These are phyloP conservation scores for Rhagonycha lutea DNA, from an alignment of 2,888 invertebrate genomes.

Conservation along the genomic window DNA sequence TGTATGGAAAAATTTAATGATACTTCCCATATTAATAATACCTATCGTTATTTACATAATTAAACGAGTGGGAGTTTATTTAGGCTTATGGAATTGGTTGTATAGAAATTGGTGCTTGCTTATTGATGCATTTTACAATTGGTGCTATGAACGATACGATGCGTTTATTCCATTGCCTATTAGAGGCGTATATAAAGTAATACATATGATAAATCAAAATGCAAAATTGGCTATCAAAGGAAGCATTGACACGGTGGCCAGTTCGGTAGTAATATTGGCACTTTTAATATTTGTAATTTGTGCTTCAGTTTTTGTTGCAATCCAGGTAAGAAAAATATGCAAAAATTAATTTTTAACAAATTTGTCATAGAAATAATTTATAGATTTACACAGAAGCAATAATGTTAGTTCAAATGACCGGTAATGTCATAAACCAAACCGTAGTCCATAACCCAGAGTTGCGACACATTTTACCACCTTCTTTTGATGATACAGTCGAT, in stretches of 20 bases:
- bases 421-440: constrained; percentile 86
- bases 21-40: constrained; percentile 75
- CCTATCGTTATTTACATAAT: constrained; percentile 75
- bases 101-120: constrained; percentile 45
- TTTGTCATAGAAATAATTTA: constrained; percentile 5
- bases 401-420: constrained; percentile 85
- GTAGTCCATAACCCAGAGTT: constrained; percentile 88
- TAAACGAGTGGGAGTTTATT: constrained; percentile 59
- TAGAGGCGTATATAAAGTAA: constrained; percentile 74
- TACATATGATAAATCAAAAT: constrained; percentile 65
- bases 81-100: constrained; percentile 60
- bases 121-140: constrained; percentile 52
- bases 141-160: constrained; percentile 69
- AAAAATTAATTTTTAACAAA: not conserved
- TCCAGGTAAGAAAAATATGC: constrained; percentile 66
- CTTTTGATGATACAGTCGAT: constrained; percentile 84
- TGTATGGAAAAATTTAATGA: constrained; percentile 85
- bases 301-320: constrained; percentile 78
- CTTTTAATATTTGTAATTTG: constrained; percentile 79
- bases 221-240: constrained; percentile 69
- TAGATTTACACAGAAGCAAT: constrained; percentile 94
- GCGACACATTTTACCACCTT: constrained; percentile 80
- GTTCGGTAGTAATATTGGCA: constrained; percentile 83
- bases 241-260: constrained; percentile 85
- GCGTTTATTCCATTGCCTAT: constrained; percentile 78